phyloP scores from a whole-genome alignment of 2,113 vertebrate genomes.

The Erythrocebus patas region DNA sequence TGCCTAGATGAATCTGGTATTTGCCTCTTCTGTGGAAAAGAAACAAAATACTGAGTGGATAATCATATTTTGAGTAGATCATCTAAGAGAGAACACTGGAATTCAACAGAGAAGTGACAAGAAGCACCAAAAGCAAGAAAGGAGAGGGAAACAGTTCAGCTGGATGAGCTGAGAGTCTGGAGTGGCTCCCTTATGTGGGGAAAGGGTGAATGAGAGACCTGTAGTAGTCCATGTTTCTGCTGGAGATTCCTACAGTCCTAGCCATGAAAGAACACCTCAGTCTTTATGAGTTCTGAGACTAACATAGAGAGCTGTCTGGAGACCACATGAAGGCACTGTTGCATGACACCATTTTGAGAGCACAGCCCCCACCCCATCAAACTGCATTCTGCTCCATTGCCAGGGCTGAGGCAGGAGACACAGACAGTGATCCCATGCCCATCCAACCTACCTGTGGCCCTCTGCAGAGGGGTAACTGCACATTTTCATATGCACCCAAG shows the following conservation, averaged over 20 bases:
- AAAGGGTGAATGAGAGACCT: not conserved
- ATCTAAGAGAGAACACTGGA: not conserved
- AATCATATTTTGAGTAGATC: not conserved
- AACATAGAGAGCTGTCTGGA: not conserved
- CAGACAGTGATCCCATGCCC: not conserved
- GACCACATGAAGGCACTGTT: not conserved
- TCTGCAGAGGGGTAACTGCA: not conserved
- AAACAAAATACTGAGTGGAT: not conserved
- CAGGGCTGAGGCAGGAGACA: not conserved
- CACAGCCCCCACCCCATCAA: not conserved
- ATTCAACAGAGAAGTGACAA: not conserved
- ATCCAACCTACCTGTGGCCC: not conserved
- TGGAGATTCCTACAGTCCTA: not conserved
- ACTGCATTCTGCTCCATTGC: not conserved
- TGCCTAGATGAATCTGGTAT: not conserved
- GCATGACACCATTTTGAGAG: not conserved
- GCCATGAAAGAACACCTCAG: not conserved
- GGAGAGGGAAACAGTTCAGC: not conserved
- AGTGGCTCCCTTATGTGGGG: not conserved
- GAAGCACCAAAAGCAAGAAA: not conserved
- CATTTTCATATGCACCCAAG: not conserved
- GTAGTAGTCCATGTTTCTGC: not conserved
- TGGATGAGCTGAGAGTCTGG: not conserved
- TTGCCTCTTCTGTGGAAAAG: not conserved
- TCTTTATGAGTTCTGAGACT: not conserved